These are phyloP conservation scores for Euschistus heros DNA, from an alignment of 1,140 invertebrate species.

Conservation along the genomic window DNA sequence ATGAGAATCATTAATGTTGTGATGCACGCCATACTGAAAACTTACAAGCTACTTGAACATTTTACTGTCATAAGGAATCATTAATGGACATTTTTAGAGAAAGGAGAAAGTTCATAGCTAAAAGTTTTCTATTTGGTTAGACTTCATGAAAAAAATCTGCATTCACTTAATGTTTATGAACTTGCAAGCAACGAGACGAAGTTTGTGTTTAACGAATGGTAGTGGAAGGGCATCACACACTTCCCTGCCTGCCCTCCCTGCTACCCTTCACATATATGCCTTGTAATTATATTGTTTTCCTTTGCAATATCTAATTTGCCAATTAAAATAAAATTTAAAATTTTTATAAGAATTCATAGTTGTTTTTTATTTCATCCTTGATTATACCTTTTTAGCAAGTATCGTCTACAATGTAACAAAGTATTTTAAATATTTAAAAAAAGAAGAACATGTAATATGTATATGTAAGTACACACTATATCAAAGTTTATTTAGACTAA, in stretches of 20 bases:
- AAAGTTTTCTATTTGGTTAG: constrained; percentile 27
- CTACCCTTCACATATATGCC: constrained; percentile 25
- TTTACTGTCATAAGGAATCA: constrained; percentile 20
- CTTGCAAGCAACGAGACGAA: constrained; percentile 28
- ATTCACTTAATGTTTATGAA: constrained; percentile 26
- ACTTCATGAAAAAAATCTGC: constrained; percentile 23
- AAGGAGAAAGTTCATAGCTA: constrained; percentile 27
- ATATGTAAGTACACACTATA: too few relatives aligned
- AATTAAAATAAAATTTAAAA: constrained; percentile 31
- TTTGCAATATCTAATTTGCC: constrained; percentile 31
- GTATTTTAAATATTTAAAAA: too few relatives aligned
- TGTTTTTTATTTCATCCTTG: not conserved
- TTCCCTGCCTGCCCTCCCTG: constrained; percentile 25
- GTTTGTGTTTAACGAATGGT: constrained; percentile 24
- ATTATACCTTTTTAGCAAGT: not conserved
- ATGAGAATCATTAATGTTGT: constrained; percentile 2
- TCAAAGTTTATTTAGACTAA: too few relatives aligned
- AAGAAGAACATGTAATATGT: too few relatives aligned
- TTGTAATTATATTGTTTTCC: constrained; percentile 30
- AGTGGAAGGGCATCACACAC: constrained; percentile 18
- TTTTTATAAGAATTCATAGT: constrained; percentile 26
- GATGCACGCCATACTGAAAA: constrained; percentile 6
- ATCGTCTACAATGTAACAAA: not conserved
- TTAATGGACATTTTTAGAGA: constrained; percentile 25
- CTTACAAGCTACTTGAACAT: constrained; percentile 7